These are phyloP conservation scores for Hipposideros larvatus DNA, from an alignment of 2,797 vertebrate species.

Conservation along the genomic window DNA sequence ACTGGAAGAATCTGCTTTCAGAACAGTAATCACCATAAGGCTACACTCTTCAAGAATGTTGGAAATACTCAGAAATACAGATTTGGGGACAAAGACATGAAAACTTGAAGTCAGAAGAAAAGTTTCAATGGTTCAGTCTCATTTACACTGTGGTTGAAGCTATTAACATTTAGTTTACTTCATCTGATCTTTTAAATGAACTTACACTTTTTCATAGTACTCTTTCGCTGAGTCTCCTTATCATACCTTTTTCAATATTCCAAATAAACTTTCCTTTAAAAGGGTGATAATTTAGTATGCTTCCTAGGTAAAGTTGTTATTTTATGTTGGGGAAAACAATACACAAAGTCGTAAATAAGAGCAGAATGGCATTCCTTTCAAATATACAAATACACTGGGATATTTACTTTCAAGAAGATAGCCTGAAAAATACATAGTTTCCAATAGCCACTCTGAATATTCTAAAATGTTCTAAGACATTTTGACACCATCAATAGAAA, in stretches of 20 bases:
- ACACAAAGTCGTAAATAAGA: constrained; percentile 68
- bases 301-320: constrained; percentile 80
- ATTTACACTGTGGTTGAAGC: constrained; percentile 23
- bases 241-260: constrained; percentile 79
- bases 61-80: not conserved
- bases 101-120: constrained; percentile 48
- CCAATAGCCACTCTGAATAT: constrained; percentile 24
- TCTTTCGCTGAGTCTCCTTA: constrained; percentile 67
- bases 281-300: constrained; percentile 69
- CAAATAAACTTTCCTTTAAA: constrained; percentile 80
- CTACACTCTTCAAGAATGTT: not conserved
- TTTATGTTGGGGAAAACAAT: constrained; percentile 67
- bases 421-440: constrained; percentile 67
- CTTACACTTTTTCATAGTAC: constrained; percentile 70
- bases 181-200: constrained; percentile 62
- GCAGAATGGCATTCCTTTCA: constrained; percentile 55
- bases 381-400: constrained; percentile 17
- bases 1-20: not conserved
- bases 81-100: not conserved
- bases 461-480: constrained; percentile 63
- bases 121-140: not conserved
- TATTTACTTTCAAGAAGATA: constrained; percentile 57
- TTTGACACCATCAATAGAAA: constrained; percentile 58
- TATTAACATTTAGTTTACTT: constrained; percentile 52
- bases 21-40: not conserved